phyloP scores from a whole-genome alignment of 2,888 invertebrate genomes.

The Diachrysia chrysitis region DNA sequence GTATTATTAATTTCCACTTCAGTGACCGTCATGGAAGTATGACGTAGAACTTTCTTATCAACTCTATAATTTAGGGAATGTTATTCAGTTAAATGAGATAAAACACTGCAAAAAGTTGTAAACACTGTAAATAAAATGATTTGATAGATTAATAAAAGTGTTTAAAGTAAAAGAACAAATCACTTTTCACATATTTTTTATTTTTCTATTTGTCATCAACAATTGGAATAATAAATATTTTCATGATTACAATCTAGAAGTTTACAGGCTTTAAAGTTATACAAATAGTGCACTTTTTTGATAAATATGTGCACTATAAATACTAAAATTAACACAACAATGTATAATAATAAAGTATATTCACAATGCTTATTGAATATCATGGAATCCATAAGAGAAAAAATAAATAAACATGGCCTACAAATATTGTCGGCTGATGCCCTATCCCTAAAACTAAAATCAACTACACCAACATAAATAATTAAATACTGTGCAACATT shows the following conservation, averaged over 20 bases:
- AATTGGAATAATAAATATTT: constrained; percentile 56
- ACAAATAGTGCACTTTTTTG: constrained; percentile 38
- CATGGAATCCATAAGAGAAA: constrained; percentile 6
- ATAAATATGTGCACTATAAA: constrained; percentile 24
- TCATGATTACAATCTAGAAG: constrained; percentile 50
- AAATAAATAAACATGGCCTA: constrained; percentile 31
- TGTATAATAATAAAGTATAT: constrained; percentile 4
- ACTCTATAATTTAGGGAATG: too few species aligned
- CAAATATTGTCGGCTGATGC: constrained; percentile 39
- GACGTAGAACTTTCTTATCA: too few species aligned
- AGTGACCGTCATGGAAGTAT: too few species aligned
- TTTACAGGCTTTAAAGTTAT: constrained; percentile 39
- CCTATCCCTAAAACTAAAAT: neutral
- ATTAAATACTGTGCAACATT: constrained; percentile 80
- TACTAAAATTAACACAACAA: constrained; percentile 29
- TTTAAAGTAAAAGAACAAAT: neutral
- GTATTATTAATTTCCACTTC: too few species aligned
- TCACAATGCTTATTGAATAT: constrained; percentile 16
- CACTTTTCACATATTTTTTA: constrained; percentile 43
- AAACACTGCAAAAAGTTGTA: too few species aligned
- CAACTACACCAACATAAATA: constrained; percentile 53
- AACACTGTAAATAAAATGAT: too few species aligned
- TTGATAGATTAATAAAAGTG: neutral
- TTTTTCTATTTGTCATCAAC: constrained; percentile 47
- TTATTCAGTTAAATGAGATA: too few species aligned